Base-by-base conservation (phyloP, 2,888 invertebrate genomes). In the Luffia ferchaultella region DNA sequence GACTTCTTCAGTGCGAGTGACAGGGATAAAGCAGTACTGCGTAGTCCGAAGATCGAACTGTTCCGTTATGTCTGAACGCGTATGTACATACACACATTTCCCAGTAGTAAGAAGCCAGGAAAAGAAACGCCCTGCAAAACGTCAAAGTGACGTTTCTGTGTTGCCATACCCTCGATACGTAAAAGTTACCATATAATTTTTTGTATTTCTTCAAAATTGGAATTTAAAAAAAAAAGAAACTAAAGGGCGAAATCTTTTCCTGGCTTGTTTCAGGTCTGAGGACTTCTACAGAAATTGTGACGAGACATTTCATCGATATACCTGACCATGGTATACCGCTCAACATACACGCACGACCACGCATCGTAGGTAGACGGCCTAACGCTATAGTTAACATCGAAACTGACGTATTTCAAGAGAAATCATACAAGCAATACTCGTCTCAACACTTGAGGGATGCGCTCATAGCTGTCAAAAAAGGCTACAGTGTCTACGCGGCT, bases 401-500 rank as follows among this genome's bases (percentile, higher is more conserved):
- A 55, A 83, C 83, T 0, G 84, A 85, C 53, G 79, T 83, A 0
- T 82, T 83, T 48, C 82, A 79, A 64, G 83, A 83, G 60, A 84
- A 83, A 48, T 77, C 83, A 0, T 85, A 85, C 61, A 84, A 83
- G 59, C 85, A 85, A 48, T 85, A 85, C 51, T 85, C 85, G 0
- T 85, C 85, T 0, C 83, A 84, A 42, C 85, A 85, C 47, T 57
- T 85, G 0, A 59, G 85, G 20, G 85, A 85, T 42, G 85, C 85
- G 0, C 53, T 85, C 1, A 82, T 85, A 42, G 84, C 84, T 0
- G 85, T 85, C 0, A 85, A 85, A 55, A 78, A 78, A 57, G 86
- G 86, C 0, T 80, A 83, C 51, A 86, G 85, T 19, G 86, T 86
- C 0, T 85, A 86, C 53, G 85, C 86, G 0, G 86, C 86, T 0